Evolutionary conservation across 2,888 invertebrate genomes (phyloP).

Genomic region (Rambutsinella grinnellia): DNA sequence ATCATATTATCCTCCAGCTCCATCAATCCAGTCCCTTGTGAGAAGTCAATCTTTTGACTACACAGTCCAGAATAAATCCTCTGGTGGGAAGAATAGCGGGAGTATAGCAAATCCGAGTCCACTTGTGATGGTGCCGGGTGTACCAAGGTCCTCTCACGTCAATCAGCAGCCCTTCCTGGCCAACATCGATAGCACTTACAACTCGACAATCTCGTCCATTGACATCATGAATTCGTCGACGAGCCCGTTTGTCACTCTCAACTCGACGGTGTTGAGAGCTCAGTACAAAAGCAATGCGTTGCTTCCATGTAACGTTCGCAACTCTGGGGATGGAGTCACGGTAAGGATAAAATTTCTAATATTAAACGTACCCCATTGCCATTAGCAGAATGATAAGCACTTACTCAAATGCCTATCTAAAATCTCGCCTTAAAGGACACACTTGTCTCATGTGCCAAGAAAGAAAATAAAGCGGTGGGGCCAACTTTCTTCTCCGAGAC

Average conservation of each 20-base stretch:
- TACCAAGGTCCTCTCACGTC: conserved; percentile 6
- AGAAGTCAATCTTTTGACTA: conserved; percentile 34
- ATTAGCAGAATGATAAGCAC: too few species aligned
- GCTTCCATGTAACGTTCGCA: conserved; percentile 86
- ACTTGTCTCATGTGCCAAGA: conserved; percentile 28
- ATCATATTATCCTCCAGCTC: conserved; percentile 1
- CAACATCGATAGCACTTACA: conserved; percentile 25
- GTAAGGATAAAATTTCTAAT: conserved; percentile 75
- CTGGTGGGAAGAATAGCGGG: conserved; percentile 3
- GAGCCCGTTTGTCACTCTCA: conserved; percentile 80
- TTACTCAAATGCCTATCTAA: too few species aligned
- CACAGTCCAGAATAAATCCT: conserved; percentile 4
- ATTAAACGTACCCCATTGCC: not conserved
- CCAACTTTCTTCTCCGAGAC: too few species aligned
- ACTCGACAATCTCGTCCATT: conserved; percentile 49
- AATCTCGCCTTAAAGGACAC: not conserved
- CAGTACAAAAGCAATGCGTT: conserved; percentile 88
- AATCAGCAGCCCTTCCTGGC: not conserved
- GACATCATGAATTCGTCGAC: conserved; percentile 55
- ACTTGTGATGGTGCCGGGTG: not conserved
- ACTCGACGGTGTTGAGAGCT: conserved; percentile 84
- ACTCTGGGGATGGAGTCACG: conserved; percentile 83
- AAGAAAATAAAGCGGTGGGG: conserved; percentile 15
- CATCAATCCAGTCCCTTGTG: conserved; percentile 34
- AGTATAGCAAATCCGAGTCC: conserved; percentile 11